Base-by-base conservation (phyloP, 2,888 invertebrate species). In the Drosophila stalkeri region DNA sequence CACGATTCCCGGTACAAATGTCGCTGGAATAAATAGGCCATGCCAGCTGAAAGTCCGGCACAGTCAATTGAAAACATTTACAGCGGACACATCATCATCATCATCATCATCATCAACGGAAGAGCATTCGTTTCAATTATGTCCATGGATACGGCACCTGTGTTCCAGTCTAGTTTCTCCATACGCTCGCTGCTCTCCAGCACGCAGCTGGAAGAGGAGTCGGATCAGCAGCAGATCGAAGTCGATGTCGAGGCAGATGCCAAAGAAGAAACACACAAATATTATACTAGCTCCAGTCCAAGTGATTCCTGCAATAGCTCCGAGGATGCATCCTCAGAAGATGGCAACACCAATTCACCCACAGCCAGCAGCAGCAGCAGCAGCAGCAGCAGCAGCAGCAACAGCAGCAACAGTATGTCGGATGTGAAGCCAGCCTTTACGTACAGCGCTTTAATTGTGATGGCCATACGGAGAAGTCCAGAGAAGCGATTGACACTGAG, bases 401-500 rank as follows among this genome's bases (percentile, higher is more conserved):
- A 3, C 20, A 51, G 18, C 20, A 20, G 12, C 64, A 64, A 14
- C 59, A 46, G 27, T 54, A 47, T 67, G 0, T 66, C 71, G 0
- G 75, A 81, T 31, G 74, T 64, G 80, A 99, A 99, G 91, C 99
- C 99, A 0, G 97, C 98, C 0, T 99, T 97, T 94, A 98, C 98
- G 90, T 99, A 99, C 94, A 99, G 99, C 94, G 99, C 99, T 0
- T 94, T 99, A 52, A 99, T 99, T 89, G 99, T 99, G 97, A 99
- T 99, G 99, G 99, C 99, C 3, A 99, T 99, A 60, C 94, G 98
- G 43, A 96, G 97, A 91, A 98, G 97, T 91, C 96, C 97, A 0
- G 98, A 98, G 86, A 98, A 98, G 91, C 94, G 98, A 23, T 94
- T 99, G 31, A 99, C 98, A 0, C 94, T 99, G 3, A 98, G 98